Evolutionary conservation across 1,140 invertebrate genomes (phyloP).

Genomic region (Drosophila arawakana): DNA sequence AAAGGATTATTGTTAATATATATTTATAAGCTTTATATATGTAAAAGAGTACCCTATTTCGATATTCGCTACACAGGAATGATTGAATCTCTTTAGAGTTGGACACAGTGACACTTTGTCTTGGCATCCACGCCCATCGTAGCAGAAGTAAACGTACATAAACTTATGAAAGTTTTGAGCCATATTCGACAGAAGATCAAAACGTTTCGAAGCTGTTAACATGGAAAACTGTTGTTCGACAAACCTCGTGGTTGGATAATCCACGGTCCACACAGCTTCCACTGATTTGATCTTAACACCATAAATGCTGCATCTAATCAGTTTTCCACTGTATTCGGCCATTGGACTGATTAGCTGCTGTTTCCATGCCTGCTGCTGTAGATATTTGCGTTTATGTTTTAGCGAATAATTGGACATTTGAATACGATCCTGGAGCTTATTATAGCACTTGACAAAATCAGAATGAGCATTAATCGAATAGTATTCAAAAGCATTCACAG

Average conservation of each 20-base stretch:
- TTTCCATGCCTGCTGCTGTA: neutral
- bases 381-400: neutral
- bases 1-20: neutral
- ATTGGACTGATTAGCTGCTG: constrained; percentile 13
- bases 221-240: constrained; percentile 11
- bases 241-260: neutral
- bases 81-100: constrained; percentile 24
- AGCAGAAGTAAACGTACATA: constrained; percentile 44
- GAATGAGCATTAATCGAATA: constrained; percentile 28
- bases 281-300: constrained; percentile 12
- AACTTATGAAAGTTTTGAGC: constrained; percentile 35
- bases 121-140: constrained; percentile 10
- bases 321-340: constrained; percentile 23
- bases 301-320: constrained; percentile 26
- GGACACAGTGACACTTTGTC: constrained; percentile 35
- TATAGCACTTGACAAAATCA: constrained; percentile 32
- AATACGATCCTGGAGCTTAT: constrained; percentile 7
- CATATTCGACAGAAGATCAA: constrained; percentile 11
- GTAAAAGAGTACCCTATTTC: constrained; percentile 36
- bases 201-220: constrained; percentile 45
- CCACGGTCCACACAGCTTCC: constrained; percentile 5
- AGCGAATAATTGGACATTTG: neutral
- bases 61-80: constrained; percentile 29
- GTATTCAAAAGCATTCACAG: constrained; percentile 42
- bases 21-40: too few relatives aligned